phyloP scores from a whole-genome alignment of 2,888 invertebrate species.

The Euplexia lucipara region DNA sequence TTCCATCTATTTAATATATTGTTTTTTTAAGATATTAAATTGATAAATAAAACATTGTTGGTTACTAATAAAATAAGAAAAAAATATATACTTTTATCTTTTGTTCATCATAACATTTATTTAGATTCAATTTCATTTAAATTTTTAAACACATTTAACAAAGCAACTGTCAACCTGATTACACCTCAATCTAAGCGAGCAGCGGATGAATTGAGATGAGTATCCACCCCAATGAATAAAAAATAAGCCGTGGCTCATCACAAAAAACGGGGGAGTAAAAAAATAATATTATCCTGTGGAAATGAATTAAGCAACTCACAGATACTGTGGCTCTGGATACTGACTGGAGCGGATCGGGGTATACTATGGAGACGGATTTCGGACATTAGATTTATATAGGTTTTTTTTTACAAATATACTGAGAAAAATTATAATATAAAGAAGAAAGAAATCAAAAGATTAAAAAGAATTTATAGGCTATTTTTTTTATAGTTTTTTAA shows the following conservation, averaged over 20 bases:
- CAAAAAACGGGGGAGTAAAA: constrained; percentile 89
- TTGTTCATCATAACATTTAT: constrained; percentile 32
- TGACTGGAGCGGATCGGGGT: constrained; percentile 59
- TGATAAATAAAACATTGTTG: too few species aligned
- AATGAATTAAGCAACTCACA: constrained; percentile 90
- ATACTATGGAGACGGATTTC: constrained; percentile 61
- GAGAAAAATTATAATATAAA: too few species aligned
- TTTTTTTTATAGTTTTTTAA: too few species aligned
- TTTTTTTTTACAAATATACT: too few species aligned
- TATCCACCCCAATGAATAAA: constrained; percentile 89
- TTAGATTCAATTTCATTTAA: constrained; percentile 54
- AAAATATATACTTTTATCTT: neutral
- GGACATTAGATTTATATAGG: neutral
- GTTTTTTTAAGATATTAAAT: too few species aligned
- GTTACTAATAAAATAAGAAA: too few species aligned
- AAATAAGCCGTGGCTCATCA: constrained; percentile 88
- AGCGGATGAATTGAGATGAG: constrained; percentile 80
- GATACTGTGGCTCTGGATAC: constrained; percentile 81
- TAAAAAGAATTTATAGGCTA: too few species aligned
- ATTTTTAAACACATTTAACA: constrained; percentile 60
- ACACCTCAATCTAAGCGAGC: constrained; percentile 82
- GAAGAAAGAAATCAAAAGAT: too few species aligned
- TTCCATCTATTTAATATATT: too few species aligned
- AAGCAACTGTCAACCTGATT: constrained; percentile 82
- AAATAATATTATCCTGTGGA: constrained; percentile 91